These are phyloP conservation scores for Formica selysi DNA, from an alignment of 1,140 invertebrate species.

Conservation along the genomic window DNA sequence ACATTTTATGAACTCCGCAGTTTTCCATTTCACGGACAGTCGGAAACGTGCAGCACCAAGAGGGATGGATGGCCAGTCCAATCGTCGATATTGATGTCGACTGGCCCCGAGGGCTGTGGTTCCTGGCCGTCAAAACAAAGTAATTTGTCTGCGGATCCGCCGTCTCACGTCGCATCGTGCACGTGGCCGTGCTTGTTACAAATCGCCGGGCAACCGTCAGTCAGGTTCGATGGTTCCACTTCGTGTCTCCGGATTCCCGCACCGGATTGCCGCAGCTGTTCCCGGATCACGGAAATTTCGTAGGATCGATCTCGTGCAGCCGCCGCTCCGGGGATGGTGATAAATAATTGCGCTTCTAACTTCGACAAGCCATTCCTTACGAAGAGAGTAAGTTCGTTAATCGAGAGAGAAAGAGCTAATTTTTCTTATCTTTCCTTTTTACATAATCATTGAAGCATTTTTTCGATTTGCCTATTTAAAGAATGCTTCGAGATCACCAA, in stretches of 20 bases:
- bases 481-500: not conserved
- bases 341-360: slow-evolving; percentile 49
- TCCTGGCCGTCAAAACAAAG: slow-evolving; percentile 69
- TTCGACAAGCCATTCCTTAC: not conserved
- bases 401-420: not conserved
- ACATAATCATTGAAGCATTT: not conserved
- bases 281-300: slow-evolving; percentile 59
- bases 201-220: slow-evolving; percentile 66
- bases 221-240: slow-evolving; percentile 67
- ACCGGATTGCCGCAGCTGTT: slow-evolving; percentile 63
- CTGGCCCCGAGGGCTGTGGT: slow-evolving; percentile 56
- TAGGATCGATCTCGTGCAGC: slow-evolving; percentile 25
- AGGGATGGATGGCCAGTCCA: slow-evolving; percentile 55
- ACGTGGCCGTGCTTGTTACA: slow-evolving; percentile 61
- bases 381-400: not conserved
- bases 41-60: not conserved
- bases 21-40: slow-evolving; percentile 19
- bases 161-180: slow-evolving; percentile 62
- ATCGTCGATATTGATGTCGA: slow-evolving; percentile 69
- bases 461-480: not conserved
- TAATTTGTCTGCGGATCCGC: slow-evolving; percentile 71
- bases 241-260: slow-evolving; percentile 53
- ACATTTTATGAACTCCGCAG: slow-evolving; percentile 21
- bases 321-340: slow-evolving; percentile 6
- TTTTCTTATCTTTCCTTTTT: not conserved